Conservation (phyloP, 1,140 invertebrate genomes). For the Pogonomyrmex californicus region DNA sequence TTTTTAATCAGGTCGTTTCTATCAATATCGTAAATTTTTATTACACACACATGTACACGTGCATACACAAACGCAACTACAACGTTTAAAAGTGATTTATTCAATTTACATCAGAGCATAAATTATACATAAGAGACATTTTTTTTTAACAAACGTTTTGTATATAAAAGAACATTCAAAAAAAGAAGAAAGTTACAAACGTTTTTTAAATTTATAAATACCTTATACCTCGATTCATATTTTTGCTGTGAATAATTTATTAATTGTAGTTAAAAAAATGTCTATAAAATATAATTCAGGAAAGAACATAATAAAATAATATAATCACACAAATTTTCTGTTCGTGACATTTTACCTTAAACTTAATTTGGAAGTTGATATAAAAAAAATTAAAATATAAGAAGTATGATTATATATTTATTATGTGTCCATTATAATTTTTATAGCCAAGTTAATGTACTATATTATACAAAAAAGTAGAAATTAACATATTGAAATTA, state of each 20-base stretch:
- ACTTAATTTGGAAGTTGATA: background rate
- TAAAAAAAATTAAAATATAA: background rate
- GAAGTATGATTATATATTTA: conserved; percentile 9
- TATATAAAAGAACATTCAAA: background rate
- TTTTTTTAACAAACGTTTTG: too few species aligned
- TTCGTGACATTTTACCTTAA: background rate
- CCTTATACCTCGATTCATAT: too few species aligned
- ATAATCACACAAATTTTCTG: background rate
- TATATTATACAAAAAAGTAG: background rate
- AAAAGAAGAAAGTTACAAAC: too few species aligned
- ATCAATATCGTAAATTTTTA: background rate
- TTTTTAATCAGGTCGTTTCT: background rate
- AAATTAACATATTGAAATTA: conserved; percentile 26
- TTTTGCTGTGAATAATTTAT: too few species aligned
- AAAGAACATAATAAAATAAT: background rate
- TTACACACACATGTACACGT: too few species aligned
- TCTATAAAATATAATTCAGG: background rate
- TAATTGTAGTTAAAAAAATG: too few species aligned
- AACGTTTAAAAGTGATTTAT: background rate
- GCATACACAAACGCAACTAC: background rate
- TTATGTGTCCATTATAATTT: conserved; percentile 37
- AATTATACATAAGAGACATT: background rate
- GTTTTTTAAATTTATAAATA: too few species aligned
- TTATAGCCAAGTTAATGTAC: background rate
- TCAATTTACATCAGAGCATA: background rate